A percentile compares a stretch with the other conserved stretches of the same genome.
phyloP scores from a whole-genome alignment of 1,140 invertebrate species.

The Akabosia matsudoensis region DNA sequence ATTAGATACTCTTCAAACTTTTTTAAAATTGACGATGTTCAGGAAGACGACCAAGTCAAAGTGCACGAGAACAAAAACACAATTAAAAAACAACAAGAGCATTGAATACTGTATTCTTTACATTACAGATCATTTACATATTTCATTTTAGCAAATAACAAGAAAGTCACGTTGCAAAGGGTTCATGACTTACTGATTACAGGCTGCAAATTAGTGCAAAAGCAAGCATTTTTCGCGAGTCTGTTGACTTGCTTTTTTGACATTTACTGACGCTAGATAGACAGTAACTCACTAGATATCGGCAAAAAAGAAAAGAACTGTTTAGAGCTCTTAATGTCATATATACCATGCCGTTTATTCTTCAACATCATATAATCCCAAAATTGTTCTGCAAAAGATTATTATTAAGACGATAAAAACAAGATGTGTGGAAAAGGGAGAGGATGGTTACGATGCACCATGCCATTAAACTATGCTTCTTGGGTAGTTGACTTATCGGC shows the following conservation, averaged over 20 bases:
- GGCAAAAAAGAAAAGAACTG: not conserved
- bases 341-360: not conserved
- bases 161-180: slow-evolving; percentile 3
- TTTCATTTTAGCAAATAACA: not conserved
- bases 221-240: not conserved
- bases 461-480: not conserved
- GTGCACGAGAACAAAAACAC: not conserved
- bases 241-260: not conserved
- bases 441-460: not conserved
- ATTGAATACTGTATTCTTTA: not conserved
- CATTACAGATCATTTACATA: not conserved
- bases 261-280: not conserved
- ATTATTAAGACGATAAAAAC: not conserved
- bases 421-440: not conserved
- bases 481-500: not conserved
- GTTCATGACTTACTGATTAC: slow-evolving; percentile 8
- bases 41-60: not conserved
- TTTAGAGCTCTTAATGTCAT: no score
- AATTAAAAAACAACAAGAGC: not conserved
- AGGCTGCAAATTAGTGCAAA: slow-evolving; percentile 1
- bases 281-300: not conserved
- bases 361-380: not conserved
- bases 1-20: not conserved
- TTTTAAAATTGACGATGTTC: not conserved
- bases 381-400: not conserved